Base-by-base conservation (phyloP, 2,797 vertebrate genomes). In the Aselliscus stoliczkanus region DNA sequence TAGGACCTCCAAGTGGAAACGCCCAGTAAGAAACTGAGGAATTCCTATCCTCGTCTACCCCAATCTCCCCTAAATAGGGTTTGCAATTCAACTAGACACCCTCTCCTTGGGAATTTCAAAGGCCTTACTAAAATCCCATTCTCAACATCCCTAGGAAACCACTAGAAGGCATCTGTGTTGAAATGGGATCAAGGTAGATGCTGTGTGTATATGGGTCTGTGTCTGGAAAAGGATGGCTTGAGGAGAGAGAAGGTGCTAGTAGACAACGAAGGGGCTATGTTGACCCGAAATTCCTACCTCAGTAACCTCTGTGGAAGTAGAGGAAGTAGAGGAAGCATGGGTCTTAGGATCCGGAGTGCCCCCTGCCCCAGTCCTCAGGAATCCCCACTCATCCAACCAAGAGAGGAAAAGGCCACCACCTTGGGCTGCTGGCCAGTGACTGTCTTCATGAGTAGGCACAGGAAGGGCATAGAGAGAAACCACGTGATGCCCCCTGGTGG, bases 251-350 rank as follows among this genome's bases (percentile, higher is more conserved):
- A 47, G 75, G 21, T 23, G 12, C 27, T 9, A 1, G 8, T 2
- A 47, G 73, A 42, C 47, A 34, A 4, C 0, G 25, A 29, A 15
- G 65, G 18, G 25, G 15, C 27, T 7, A 1, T 69, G 11, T 14
- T 37, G 77, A 21, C 75, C 39, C 34, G 31, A 69, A 25, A 0
- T 18, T 1, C 6, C 0, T 0, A n/a, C n/a, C 34, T 67, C 80
- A 13, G 5, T 42, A n/a, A 12, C 2, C 29, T 70, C 37, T 56
- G n/a, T 12, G 23, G 47, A 91, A 50, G 62, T n/a, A n/a, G 85
- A 80, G 9, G 11, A 0, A 27, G 37, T 34, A 20, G 42, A 80
- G 42, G 31, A 80, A 56, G 37, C 85, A n/a, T 13, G 18, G 10
- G 13, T 50, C 83, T 47, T 20, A 72, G 50, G 23, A 27, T 23